Evolutionary conservation across 2,888 invertebrate species (phyloP).

Genomic region (Lycaena phlaeas): DNA sequence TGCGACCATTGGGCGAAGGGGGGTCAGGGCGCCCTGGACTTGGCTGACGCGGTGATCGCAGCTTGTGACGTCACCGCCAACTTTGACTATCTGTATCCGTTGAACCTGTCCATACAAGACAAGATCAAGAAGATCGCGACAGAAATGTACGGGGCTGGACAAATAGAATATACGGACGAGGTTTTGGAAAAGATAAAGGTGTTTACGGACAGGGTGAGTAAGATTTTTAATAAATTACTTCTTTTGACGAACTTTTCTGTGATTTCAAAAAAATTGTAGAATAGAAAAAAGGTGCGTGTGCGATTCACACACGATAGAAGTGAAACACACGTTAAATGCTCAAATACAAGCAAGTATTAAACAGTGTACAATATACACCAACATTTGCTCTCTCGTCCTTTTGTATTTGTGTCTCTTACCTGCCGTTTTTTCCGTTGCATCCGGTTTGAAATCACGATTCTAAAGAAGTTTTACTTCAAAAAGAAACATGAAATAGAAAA

Average conservation of each 20-base stretch:
- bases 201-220: conserved; percentile 80
- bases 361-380: too few relatives aligned
- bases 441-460: too few relatives aligned
- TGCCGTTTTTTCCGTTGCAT: too few relatives aligned
- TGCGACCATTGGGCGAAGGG: conserved; percentile 94
- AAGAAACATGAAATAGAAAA: too few relatives aligned
- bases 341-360: too few relatives aligned
- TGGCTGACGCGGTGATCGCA: conserved; percentile 89
- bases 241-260: not conserved
- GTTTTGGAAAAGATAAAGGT: conserved; percentile 80
- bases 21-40: conserved; percentile 86
- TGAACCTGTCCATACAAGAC: conserved; percentile 80
- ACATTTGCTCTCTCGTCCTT: too few relatives aligned
- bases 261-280: too few relatives aligned
- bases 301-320: too few relatives aligned
- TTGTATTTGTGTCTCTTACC: too few relatives aligned
- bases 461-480: too few relatives aligned
- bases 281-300: too few relatives aligned
- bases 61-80: conserved; percentile 78
- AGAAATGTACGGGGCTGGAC: conserved; percentile 97
- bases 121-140: conserved; percentile 92
- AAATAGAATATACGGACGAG: conserved; percentile 81
- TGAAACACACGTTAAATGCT: too few relatives aligned
- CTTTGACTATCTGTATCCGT: conserved; percentile 81
- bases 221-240: not conserved